phyloP scores from a whole-genome alignment of 2,113 vertebrate genomes.

The Dicerorhinus sumatrensis region DNA sequence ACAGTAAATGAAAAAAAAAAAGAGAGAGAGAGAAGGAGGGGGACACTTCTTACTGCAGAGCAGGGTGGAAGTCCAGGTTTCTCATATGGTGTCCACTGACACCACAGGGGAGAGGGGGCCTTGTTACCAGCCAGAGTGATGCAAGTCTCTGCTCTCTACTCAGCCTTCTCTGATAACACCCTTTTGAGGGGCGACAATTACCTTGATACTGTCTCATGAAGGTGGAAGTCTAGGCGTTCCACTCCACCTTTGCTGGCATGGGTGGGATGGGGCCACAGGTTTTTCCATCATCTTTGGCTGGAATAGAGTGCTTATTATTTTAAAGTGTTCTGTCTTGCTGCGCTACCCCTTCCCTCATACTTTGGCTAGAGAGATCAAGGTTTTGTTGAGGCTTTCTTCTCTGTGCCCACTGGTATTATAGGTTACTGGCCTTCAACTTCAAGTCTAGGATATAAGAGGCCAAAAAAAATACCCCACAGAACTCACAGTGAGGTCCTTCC shows the following conservation, averaged over 20 bases:
- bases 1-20: background rate
- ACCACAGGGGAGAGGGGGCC: background rate
- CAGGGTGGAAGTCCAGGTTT: background rate
- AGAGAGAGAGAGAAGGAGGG: background rate
- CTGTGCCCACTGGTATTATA: background rate
- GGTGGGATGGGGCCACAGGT: background rate
- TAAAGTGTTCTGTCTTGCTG: background rate
- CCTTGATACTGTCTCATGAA: rapidly evolving
- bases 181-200: background rate
- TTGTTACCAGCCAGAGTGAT: background rate
- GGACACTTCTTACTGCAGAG: background rate
- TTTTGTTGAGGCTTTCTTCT: background rate
- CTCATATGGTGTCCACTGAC: background rate
- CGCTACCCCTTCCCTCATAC: background rate
- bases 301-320: background rate
- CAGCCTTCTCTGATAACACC: background rate
- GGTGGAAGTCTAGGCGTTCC: background rate
- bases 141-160: too few relatives aligned
- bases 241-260: background rate
- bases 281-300: background rate
- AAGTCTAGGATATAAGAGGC: background rate
- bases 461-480: background rate
- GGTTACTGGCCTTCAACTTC: background rate
- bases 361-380: background rate
- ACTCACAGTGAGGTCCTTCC: background rate